Evolutionary conservation across 2,888 invertebrate species (phyloP), one percentile per base, ranked within the genome.

Genomic region (Argyresthia goedartella): DNA sequence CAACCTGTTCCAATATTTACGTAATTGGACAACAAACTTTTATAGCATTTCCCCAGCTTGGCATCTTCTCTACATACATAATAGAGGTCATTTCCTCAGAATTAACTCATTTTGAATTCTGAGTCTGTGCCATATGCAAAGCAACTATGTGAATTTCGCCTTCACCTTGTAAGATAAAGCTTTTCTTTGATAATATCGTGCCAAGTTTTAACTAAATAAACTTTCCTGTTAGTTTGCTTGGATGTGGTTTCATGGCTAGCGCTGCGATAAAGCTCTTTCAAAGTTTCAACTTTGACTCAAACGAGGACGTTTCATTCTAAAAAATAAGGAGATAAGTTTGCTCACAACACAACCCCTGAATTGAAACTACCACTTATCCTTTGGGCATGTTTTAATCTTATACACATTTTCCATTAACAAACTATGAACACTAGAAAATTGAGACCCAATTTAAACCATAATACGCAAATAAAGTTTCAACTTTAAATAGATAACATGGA

Each of bases 21-120:
- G 54, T 56, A 56, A 59, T 62, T 60, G 56, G 56, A 56, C 56
- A 54, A 56, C 55, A 42, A 49, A 57, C 57, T 59, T 62, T n/a
- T n/a, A 60, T 56, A 60, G 49, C 56, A 59, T 53, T 52, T 52
- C 54, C 42, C 45, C 51, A 57, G 56, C 25, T 45, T 55, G 49
- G 14, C 48, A 48, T 14, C 48, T 14, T 36, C 35, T 36, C 11
- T 36, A 36, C 48, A 48, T 36, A 36, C 48, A 48, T 48, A 39
- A 36, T 48, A 48, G 15, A 36, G 48, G 48, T 48, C 36, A 15
- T 36, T 48, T 48, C 13, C 48, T 36, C 36, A 48, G 48, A 48
- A 48, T 16, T 36, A 48, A 35, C 36, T 48, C 14, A 48, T 48
- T 48, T 48, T 36, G 15, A 36, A 48, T 48, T 35, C 48, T 15